Conservation (phyloP, 2,888 invertebrate genomes). For the Lycocerus yunnanus region DNA sequence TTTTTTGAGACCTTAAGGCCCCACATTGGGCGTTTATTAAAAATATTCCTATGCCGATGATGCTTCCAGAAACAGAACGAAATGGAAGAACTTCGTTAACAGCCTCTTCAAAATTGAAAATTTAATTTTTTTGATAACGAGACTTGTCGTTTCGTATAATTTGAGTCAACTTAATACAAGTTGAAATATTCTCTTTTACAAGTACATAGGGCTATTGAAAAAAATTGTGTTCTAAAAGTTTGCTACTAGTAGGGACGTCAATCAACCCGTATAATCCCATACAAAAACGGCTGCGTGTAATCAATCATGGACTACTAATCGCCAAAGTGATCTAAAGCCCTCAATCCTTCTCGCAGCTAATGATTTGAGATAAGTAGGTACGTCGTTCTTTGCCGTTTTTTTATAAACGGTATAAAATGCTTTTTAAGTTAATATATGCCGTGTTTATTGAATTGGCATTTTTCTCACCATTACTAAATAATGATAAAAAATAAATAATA, state of each 20-base stretch:
- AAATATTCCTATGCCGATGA: not conserved
- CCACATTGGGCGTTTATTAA: not conserved
- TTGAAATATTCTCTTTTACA: conserved; percentile 1
- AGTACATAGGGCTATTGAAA: conserved; percentile 2
- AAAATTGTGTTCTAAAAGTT: conserved; percentile 23
- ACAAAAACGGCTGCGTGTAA: conserved; percentile 33
- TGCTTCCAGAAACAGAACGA: too few species aligned
- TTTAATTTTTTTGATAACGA: not conserved
- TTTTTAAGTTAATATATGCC: conserved; percentile 3
- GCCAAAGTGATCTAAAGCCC: conserved; percentile 33
- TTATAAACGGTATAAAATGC: conserved; percentile 2
- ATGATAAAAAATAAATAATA: not conserved
- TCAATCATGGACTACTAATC: conserved; percentile 34
- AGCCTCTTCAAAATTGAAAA: not conserved
- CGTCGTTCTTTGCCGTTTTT: conserved; percentile 22
- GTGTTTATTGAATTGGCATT: conserved; percentile 2
- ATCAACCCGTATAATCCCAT: conserved; percentile 30
- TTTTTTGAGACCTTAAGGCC: not conserved
- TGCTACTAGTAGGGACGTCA: conserved; percentile 24
- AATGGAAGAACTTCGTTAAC: not conserved
- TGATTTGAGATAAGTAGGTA: conserved; percentile 35
- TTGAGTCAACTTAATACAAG: not conserved
- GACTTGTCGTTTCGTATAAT: not conserved
- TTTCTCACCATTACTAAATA: not conserved
- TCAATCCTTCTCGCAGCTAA: conserved; percentile 32